Evolutionary conservation across 2,888 invertebrate genomes (phyloP).

Genomic region (Volucella inanis): DNA sequence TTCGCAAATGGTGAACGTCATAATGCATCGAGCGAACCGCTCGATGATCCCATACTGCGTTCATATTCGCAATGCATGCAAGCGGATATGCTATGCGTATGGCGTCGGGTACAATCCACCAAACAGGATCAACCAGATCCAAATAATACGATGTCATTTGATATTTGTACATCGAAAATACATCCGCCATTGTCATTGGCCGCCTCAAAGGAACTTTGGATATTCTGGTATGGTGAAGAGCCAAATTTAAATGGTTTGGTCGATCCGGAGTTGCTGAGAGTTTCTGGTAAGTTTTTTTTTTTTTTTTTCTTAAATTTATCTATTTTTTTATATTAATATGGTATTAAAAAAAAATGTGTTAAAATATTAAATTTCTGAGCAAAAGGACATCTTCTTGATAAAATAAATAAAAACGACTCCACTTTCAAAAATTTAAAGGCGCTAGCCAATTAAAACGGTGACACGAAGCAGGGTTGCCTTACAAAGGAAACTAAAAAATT

Average conservation of each 20-base stretch:
- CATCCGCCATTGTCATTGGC: constrained; percentile 92
- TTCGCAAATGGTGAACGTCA: constrained; percentile 89
- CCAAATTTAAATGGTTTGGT: constrained; percentile 94
- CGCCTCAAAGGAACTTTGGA: constrained; percentile 98
- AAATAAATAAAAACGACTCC: background rate
- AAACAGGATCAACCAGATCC: constrained; percentile 84
- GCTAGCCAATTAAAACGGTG: too few species aligned
- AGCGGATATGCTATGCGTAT: constrained; percentile 98
- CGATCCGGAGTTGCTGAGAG: constrained; percentile 92
- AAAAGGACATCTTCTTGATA: background rate
- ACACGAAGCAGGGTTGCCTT: too few species aligned
- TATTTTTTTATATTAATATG: background rate
- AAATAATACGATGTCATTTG: constrained; percentile 83
- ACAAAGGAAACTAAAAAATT: too few species aligned
- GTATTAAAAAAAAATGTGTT: background rate
- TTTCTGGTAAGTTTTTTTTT: constrained; percentile 88
- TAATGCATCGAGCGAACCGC: constrained; percentile 86
- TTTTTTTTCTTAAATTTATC: constrained; percentile 75
- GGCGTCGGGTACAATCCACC: constrained; percentile 93
- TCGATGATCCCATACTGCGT: constrained; percentile 95
- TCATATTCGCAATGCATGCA: constrained; percentile 95
- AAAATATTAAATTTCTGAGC: too few species aligned
- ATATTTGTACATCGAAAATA: constrained; percentile 83
- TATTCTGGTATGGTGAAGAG: constrained; percentile 99
- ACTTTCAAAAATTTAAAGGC: too few species aligned